phyloP scores from a whole-genome alignment of 2,797 vertebrate species.

The Carapus acus region DNA sequence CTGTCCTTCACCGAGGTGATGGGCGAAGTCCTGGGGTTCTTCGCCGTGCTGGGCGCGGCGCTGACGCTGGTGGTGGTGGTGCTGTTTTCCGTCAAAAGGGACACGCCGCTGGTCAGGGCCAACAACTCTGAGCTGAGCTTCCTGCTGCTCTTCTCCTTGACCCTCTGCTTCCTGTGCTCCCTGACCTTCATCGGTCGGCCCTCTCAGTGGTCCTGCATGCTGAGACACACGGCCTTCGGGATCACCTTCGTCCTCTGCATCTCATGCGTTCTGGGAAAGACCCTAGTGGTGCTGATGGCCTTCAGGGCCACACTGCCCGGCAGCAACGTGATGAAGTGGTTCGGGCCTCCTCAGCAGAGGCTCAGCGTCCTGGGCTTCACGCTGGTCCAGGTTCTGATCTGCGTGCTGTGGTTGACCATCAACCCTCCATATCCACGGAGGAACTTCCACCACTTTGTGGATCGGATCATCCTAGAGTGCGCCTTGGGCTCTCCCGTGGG shows the following conservation, averaged over 20 bases:
- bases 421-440: conserved; percentile 66
- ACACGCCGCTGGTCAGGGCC: conserved; percentile 64
- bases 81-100: conserved; percentile 60
- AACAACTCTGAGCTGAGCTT: conserved; percentile 74
- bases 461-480: conserved; percentile 71
- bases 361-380: conserved; percentile 64
- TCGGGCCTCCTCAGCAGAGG: conserved; percentile 67
- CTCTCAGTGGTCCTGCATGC: conserved; percentile 71
- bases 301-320: conserved; percentile 64
- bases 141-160: conserved; percentile 68
- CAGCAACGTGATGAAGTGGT: conserved; percentile 69
- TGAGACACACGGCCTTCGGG: conserved; percentile 67
- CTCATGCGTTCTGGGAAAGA: conserved; percentile 72
- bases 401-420: conserved; percentile 58
- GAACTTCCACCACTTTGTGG: conserved; percentile 61
- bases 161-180: conserved; percentile 70
- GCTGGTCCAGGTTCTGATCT: conserved; percentile 52
- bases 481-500: conserved; percentile 63
- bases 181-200: conserved; percentile 67
- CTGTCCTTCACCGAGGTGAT: conserved; percentile 64
- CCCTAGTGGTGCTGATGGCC: conserved; percentile 71
- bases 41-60: conserved; percentile 62
- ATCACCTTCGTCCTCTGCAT: conserved; percentile 73
- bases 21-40: conserved; percentile 60
- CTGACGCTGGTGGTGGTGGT: conserved; percentile 51